phyloP scores from a whole-genome alignment of 2,113 vertebrate species.

The Gulo gulo region DNA sequence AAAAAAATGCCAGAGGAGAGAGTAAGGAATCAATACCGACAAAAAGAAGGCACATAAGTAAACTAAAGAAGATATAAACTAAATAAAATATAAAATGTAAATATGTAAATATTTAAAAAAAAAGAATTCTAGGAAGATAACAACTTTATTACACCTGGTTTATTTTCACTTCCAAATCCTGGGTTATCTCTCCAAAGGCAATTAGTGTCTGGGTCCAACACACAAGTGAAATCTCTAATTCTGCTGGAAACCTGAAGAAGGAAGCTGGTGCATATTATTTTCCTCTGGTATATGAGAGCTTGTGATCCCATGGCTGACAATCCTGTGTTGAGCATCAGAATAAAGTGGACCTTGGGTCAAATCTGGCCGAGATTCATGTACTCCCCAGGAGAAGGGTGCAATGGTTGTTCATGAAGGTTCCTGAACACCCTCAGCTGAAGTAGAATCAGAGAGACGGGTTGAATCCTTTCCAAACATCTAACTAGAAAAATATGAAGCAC shows the following conservation, averaged over 20 bases:
- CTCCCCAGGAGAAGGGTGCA: background rate
- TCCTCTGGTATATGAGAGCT: background rate
- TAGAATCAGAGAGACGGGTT: background rate
- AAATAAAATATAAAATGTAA: background rate
- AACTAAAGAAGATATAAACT: background rate
- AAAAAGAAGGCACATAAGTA: background rate
- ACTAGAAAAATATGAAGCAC: background rate
- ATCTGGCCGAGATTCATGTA: background rate
- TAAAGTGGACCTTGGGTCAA: no score
- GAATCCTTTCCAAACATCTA: background rate
- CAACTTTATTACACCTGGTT: rapidly evolving
- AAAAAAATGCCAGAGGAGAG: background rate
- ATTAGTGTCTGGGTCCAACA: rapidly evolving
- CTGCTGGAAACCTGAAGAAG: background rate
- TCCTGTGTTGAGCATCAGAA: background rate
- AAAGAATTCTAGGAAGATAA: background rate
- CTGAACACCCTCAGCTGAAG: background rate
- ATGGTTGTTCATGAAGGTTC: background rate
- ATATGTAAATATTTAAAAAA: background rate
- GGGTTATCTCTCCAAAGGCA: background rate
- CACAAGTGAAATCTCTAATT: background rate
- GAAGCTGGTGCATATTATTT: background rate
- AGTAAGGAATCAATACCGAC: background rate
- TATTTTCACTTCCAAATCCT: background rate
- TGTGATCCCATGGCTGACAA: background rate